Evolutionary conservation across 1,140 invertebrate species (phyloP), one percentile per base, ranked within the genome.

Genomic region (Epicauta chinensis): DNA sequence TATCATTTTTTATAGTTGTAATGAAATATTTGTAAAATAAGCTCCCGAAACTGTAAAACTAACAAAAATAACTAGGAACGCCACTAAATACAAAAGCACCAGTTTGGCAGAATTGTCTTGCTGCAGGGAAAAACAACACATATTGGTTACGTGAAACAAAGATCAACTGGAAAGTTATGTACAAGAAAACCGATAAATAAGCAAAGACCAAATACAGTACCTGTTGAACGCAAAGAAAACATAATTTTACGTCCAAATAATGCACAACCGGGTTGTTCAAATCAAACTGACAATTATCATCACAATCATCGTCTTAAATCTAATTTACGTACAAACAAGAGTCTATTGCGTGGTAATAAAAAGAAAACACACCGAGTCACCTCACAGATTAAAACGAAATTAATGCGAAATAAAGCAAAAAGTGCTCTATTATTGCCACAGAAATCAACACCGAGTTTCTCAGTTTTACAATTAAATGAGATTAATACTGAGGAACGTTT

Each of bases 221-320:
- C 65, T 9, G 51, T 64, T 6, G 62, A 68, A 30, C 51, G 63
- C 2, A 66, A 66, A 50, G 62, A 67, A 38, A 66, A 66, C 30
- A 46, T 63, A 13, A n/a, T 16, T 44, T n/a, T 13, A 43, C 9
- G 40, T 43, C 13, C 29, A 34, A 15, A 13, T 51, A 16, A 36
- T 51, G n/a, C 59, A 4, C 63, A 66, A 41, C 62, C 67, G 13
- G 59, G 63, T 46, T 66, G 63, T 41, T 68, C 63, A 11, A 42
- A 61, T 13, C 45, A 32, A 4, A 30, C 44, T 29, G 30, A 2
- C 38, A n/a, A 41, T 16, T 14, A 16, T 2, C 14, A 44, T 15
- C n/a, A 2, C 38, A n/a, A 23, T 23, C 23, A 23, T 23, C 23
- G 23, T 1, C 7, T 23, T 3, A 23, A 23, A 23, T 23, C 23